Evolutionary conservation across 2,797 vertebrate genomes (phyloP).

Genomic region (Mormyrus proboscirostris): DNA sequence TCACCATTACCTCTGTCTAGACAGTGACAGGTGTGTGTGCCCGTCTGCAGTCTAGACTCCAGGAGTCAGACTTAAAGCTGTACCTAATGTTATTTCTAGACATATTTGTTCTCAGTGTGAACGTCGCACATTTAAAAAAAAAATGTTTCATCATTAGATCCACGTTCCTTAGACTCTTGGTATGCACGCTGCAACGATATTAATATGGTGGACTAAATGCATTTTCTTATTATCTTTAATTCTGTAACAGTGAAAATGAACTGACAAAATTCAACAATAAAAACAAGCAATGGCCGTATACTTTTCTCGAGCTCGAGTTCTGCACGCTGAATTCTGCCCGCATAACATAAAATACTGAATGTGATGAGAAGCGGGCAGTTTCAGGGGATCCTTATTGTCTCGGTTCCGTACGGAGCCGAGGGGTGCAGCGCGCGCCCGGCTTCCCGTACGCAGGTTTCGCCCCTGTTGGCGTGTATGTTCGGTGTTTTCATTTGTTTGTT

Average conservation of each 20-base stretch:
- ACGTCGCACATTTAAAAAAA: neutral
- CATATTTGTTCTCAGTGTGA: conserved; percentile 28
- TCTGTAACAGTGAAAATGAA: neutral
- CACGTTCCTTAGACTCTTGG: neutral
- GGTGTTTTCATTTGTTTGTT: neutral
- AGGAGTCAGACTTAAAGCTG: conserved; percentile 53
- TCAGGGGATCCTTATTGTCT: neutral
- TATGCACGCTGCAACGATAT: neutral
- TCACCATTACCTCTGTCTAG: conserved; percentile 64
- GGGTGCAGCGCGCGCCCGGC: neutral
- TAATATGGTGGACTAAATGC: neutral
- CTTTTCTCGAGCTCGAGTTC: neutral
- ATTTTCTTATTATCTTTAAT: neutral
- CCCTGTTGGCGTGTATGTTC: neutral
- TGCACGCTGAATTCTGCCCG: neutral
- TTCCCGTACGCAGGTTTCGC: neutral
- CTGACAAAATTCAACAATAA: neutral
- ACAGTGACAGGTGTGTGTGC: conserved; percentile 73
- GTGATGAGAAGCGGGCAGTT: neutral
- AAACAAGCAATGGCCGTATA: neutral
- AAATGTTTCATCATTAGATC: neutral
- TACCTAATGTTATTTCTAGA: conserved; percentile 35
- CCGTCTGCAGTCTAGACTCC: conserved; percentile 53
- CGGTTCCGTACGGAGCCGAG: neutral
- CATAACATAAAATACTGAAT: neutral